Base-by-base conservation (phyloP, 53 echinoderm and acorn worm genomes). In the Apostichopus leukothele region DNA sequence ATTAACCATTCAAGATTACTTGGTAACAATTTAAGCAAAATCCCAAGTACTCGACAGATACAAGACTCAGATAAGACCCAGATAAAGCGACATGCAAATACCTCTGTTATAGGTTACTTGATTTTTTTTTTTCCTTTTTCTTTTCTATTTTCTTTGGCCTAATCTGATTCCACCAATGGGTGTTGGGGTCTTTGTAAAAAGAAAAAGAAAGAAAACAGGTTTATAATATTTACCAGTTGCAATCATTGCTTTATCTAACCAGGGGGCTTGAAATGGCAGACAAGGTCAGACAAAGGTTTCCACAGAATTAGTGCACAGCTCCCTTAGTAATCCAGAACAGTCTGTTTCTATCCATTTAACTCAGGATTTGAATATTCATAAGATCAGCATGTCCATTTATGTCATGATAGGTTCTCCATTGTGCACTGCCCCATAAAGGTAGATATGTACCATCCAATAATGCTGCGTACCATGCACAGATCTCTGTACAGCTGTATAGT, bases 1-100 rank as follows among this genome's bases (percentile, higher is more conserved):
- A 81, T 81, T 81, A 81, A 81, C 81, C 20, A 1, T 81, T 81
- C 5, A n/a, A 57, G 81, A 81, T 81, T 60, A 81, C 81, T 81
- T 57, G 81, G 54, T 81, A 81, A 81, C 81, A 81, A 81, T 81
- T 81, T 81, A 81, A 81, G 81, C 55, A 81, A 81, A 81, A 81
- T 11, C 59, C 81, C 55, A 81, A 81, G 81, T 59, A 81, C 81
- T 81, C 81, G 55, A 81, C 55, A 57, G 55, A 81, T 54, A 54
- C 81, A 81, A 81, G 5, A 23, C 55, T 51, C 77, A 54, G 81
- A 81, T 81, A 81, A 81, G 71, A 71, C 54, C 59, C 55, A 23
- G 9, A 59, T 57, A 57, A 81, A 81, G 81, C 21, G 81, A 20
- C 81, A 81, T 18, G 19, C 81, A 81, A 81, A 81, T 81, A 81